A percentile compares a stretch with the other conserved stretches of the same genome.
Evolutionary conservation across 2,797 vertebrate genomes (phyloP).

Genomic region (Melanotaenia boesemani): DNA sequence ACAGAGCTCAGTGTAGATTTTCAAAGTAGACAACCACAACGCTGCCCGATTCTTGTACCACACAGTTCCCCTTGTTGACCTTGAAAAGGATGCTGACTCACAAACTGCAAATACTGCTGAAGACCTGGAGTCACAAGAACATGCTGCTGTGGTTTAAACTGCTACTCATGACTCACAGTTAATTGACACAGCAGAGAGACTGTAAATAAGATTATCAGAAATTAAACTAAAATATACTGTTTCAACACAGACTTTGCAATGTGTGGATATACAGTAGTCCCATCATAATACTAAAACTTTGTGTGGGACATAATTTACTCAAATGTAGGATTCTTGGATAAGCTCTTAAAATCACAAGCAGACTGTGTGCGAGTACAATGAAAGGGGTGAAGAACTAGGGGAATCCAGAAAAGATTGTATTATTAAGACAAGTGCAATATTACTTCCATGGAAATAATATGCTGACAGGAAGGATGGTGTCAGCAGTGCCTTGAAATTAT

Average conservation of each 20-base stretch:
- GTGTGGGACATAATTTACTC: background rate
- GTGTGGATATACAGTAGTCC: background rate
- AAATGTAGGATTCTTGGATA: background rate
- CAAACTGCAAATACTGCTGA: conserved; percentile 66
- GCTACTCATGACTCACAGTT: conserved; percentile 28
- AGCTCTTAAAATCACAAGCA: background rate
- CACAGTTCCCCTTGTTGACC: conserved; percentile 69
- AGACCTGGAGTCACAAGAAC: conserved; percentile 55
- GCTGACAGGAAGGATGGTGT: background rate
- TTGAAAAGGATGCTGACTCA: conserved; percentile 79
- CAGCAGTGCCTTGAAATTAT: background rate
- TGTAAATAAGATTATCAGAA: background rate
- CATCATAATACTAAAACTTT: background rate
- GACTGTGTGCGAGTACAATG: background rate
- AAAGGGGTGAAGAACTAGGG: background rate
- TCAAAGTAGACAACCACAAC: conserved; percentile 43
- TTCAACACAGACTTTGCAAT: background rate
- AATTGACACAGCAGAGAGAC: background rate
- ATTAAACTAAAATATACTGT: background rate
- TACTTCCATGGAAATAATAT: background rate
- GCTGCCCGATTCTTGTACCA: conserved; percentile 49
- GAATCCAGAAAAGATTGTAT: background rate
- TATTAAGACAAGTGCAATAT: background rate
- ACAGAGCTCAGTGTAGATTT: conserved; percentile 39
- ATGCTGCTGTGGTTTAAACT: conserved; percentile 40